A percentile compares a stretch with the other conserved stretches of the same genome.
phyloP scores from a whole-genome alignment of 2,888 invertebrate genomes.

The Hydriomena furcata region DNA sequence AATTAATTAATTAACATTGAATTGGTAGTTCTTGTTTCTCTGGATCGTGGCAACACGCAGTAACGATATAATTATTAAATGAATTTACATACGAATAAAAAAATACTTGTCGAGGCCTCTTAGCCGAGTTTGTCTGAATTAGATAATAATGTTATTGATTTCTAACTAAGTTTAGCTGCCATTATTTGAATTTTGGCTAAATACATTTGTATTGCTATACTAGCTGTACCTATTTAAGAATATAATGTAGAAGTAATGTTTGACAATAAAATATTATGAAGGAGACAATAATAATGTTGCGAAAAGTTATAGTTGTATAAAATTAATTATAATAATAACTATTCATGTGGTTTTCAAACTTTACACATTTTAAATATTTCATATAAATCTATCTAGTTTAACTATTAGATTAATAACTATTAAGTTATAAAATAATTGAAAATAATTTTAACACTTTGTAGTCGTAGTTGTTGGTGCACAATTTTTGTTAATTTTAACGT shows the following conservation, averaged over 20 bases:
- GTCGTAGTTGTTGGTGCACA: conserved; percentile 77
- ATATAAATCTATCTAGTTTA: conserved; percentile 14
- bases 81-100: conserved; percentile 15
- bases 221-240: conserved; percentile 12
- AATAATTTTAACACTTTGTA: conserved; percentile 60
- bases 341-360: conserved; percentile 17
- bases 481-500: conserved; percentile 59
- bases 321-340: conserved; percentile 2
- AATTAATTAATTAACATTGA: conserved; percentile 3
- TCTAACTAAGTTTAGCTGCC: conserved; percentile 6
- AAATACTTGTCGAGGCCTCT: conserved; percentile 11
- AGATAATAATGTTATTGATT: conserved; percentile 11
- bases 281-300: conserved; percentile 22
- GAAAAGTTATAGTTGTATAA: conserved; percentile 11
- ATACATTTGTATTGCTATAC: conserved; percentile 20
- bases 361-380: conserved; percentile 26
- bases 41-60: neutral
- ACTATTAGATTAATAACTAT: conserved; percentile 27
- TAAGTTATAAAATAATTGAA: conserved; percentile 33
- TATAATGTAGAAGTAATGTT: conserved; percentile 20
- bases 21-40: neutral
- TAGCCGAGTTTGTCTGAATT: conserved; percentile 20
- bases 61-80: conserved; percentile 8
- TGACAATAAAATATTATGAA: conserved; percentile 28
- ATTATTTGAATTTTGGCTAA: conserved; percentile 6